These are phyloP conservation scores for Trialeurodes vaporariorum DNA, from an alignment of 1,140 invertebrate species.

Conservation along the genomic window DNA sequence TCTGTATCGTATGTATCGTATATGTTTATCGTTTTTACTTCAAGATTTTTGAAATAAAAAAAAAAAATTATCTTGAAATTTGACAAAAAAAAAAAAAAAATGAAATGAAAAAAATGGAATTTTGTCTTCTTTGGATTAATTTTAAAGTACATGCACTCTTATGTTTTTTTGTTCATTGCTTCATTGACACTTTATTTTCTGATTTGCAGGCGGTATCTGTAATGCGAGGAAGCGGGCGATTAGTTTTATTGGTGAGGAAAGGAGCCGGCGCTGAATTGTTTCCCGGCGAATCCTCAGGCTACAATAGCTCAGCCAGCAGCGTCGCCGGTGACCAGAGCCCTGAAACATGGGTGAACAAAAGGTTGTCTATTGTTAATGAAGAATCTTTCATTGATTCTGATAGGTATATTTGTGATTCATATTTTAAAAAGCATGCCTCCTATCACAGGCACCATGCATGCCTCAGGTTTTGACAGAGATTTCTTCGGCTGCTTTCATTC, in stretches of 20 bases:
- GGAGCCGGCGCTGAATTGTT: slow-evolving; percentile 61
- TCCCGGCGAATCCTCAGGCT: slow-evolving; percentile 63
- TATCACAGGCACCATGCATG: slow-evolving; percentile 5
- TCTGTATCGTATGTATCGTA: no score
- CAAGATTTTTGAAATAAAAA: no score
- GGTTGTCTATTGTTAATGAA: slow-evolving; percentile 54
- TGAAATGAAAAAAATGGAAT: no score
- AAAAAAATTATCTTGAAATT: no score
- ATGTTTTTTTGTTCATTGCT: slow-evolving; percentile 2
- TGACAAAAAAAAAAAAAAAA: no score
- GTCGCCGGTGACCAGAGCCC: slow-evolving; percentile 54
- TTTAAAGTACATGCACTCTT: neutral
- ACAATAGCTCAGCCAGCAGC: slow-evolving; percentile 65
- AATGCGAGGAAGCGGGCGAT: slow-evolving; percentile 58
- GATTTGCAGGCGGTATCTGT: slow-evolving; percentile 53
- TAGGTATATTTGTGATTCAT: slow-evolving; percentile 8
- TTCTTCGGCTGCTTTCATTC: no score
- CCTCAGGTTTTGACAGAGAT: no score
- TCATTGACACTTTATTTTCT: slow-evolving; percentile 4
- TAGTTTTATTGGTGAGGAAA: slow-evolving; percentile 58
- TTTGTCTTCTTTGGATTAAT: no score
- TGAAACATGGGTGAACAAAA: slow-evolving; percentile 42
- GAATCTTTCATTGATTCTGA: slow-evolving; percentile 34
- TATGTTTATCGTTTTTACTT: no score
- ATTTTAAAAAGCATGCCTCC: neutral